Percentiles rank a stretch among this genome's conserved stretches.
Conservation (phyloP, 2,888 invertebrate species). For the Dynastes grantii region DNA sequence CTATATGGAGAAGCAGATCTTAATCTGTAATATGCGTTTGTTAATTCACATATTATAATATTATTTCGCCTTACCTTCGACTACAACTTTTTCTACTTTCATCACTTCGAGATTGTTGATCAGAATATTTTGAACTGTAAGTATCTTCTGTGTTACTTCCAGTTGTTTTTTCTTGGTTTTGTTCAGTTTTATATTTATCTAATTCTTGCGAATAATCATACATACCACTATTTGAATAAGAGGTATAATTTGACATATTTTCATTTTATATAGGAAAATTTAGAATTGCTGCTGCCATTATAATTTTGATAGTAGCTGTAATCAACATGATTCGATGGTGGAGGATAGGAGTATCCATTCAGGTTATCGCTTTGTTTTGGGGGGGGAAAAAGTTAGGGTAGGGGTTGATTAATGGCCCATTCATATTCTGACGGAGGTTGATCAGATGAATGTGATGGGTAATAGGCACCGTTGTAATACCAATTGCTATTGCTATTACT, state of each 20-base stretch:
- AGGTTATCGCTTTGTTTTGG: slow-evolving; percentile 37
- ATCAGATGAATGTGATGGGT: slow-evolving; percentile 22
- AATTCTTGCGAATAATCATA: slow-evolving; percentile 58
- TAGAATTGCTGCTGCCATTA: slow-evolving; percentile 11
- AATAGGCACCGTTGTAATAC: slow-evolving; percentile 40
- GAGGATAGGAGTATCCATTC: slow-evolving; percentile 35
- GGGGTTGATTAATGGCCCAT: no score
- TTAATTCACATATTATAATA: neutral
- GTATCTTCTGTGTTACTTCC: neutral
- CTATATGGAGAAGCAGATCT: slow-evolving; percentile 44
- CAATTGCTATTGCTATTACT: slow-evolving; percentile 13
- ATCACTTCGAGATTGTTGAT: slow-evolving; percentile 8
- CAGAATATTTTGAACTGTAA: neutral
- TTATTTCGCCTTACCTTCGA: neutral
- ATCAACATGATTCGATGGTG: slow-evolving; percentile 40
- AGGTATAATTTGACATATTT: neutral
- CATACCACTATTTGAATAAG: slow-evolving; percentile 1
- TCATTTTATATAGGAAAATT: no score
- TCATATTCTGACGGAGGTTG: slow-evolving; percentile 32
- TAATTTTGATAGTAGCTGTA: slow-evolving; percentile 45
- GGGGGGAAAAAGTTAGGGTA: slow-evolving; percentile 51
- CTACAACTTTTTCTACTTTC: slow-evolving; percentile 8
- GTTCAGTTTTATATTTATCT: slow-evolving; percentile 57
- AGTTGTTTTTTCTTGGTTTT: slow-evolving; percentile 50
- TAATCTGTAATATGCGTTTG: slow-evolving; percentile 17